Base-by-base conservation (phyloP, 2,888 invertebrate species). In the Netelia melanura region DNA sequence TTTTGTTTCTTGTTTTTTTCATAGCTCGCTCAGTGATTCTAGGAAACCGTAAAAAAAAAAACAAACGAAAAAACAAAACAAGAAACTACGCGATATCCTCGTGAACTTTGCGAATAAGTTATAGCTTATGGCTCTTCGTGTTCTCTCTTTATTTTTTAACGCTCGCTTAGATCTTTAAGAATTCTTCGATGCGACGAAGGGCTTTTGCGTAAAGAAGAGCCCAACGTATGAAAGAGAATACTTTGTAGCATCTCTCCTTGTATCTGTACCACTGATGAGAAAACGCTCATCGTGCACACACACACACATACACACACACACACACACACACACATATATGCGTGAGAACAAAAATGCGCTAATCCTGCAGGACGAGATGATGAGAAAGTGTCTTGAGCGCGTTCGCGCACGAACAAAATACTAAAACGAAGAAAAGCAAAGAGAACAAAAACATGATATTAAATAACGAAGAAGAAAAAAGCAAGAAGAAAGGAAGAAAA, bases 131-230 rank as follows among this genome's bases (percentile, higher is more conserved):
- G 11, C 9, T 64, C 17, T 71, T 81, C 67, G 48, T 64, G 23
- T 64, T 11, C 52, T 48, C 23, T 48, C 68, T 61, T 21, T 67
- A 58, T 30, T 72, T 30, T 68, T 64, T 77, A 64, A 78, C 30
- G 74, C 81, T 84, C 52, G 72, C 84, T 61, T 81, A 84, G 72
- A 30, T 72, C 23, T 44, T 76, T 72, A 65, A 72, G 43, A 48
- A 81, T 68, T 76, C 58, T 43, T 76, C 54, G 54, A 58, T 30
- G 30, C 30, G 48, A 44, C 71, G 9, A 62, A 74, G 70, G 17
- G 71, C 76, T 64, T 61, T 61, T 64, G 76, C 52, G 58, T 43
- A 21, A 64, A 8, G 23, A 30, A 82, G 5, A 80, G n/a, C 44
- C 54, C n/a, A 14, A 14, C 14, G 67, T 14, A 30, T 30, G 30